A percentile compares a stretch with the other conserved stretches of the same genome.
phyloP scores from a whole-genome alignment of 2,797 vertebrate species.

The Cheirogaleus major region DNA sequence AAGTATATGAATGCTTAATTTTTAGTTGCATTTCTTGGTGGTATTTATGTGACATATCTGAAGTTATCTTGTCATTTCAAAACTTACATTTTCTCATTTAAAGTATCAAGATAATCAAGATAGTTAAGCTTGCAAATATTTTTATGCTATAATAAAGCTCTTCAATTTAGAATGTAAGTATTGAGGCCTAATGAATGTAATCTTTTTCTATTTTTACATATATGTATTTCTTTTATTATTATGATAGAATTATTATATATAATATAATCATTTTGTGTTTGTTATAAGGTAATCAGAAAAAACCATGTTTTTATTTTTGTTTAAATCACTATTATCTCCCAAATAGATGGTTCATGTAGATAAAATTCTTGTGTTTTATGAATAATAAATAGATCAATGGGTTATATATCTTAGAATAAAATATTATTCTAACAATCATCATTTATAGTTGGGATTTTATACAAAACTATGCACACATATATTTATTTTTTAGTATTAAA shows the following conservation, averaged over 20 bases:
- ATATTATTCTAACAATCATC: not conserved
- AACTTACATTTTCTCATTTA: not conserved
- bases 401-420: not conserved
- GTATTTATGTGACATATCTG: not conserved
- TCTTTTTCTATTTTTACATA: not conserved
- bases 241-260: not conserved
- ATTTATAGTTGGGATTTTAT: not conserved
- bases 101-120: not conserved
- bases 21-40: not conserved
- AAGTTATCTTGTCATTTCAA: slow-evolving; percentile 12
- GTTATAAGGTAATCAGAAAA: not conserved
- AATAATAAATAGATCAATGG: not conserved
- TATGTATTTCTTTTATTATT: not conserved
- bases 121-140: not conserved
- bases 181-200: not conserved
- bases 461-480: not conserved
- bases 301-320: not conserved
- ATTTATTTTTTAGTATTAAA: slow-evolving; percentile 48
- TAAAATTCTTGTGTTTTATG: not conserved
- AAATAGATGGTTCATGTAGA: not conserved
- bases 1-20: not conserved
- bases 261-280: not conserved
- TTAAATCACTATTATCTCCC: not conserved
- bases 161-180: not conserved
- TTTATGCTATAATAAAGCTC: not conserved